phyloP scores from a whole-genome alignment of 2,797 vertebrate species.

The Gambelia wislizenii region DNA sequence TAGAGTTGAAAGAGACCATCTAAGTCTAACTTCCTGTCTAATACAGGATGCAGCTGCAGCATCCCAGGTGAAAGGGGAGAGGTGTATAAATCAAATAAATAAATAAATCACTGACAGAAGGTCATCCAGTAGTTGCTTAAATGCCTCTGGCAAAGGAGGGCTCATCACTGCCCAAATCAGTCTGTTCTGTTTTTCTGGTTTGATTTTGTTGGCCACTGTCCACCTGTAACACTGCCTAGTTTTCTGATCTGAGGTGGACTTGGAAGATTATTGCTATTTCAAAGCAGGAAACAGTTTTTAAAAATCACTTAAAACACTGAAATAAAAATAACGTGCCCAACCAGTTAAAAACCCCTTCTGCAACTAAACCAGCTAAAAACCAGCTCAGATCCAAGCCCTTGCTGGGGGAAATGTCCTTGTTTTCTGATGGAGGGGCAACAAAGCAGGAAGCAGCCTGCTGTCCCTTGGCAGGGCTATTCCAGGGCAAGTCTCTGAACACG shows the following conservation, averaged over 20 bases:
- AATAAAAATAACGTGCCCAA: neutral
- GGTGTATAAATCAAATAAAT: no score
- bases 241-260: neutral
- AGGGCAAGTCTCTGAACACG: no score
- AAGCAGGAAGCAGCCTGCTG: no score
- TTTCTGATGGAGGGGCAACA: no score
- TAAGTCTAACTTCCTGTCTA: no score
- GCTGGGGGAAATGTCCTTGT: no score
- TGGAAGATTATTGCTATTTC: neutral
- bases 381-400: no score
- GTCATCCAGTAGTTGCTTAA: neutral
- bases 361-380: neutral
- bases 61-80: no score
- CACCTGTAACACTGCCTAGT: neutral
- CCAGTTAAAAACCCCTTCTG: neutral
- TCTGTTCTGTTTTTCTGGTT: neutral
- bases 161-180: neutral
- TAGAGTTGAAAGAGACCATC: no score
- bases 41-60: no score
- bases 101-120: no score
- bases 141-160: neutral
- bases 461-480: no score
- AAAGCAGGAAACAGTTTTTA: neutral
- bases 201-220: neutral
- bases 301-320: neutral